Evolutionary conservation across 2,113 vertebrate genomes (phyloP).

Genomic region (Phoenicopterus ruber): DNA sequence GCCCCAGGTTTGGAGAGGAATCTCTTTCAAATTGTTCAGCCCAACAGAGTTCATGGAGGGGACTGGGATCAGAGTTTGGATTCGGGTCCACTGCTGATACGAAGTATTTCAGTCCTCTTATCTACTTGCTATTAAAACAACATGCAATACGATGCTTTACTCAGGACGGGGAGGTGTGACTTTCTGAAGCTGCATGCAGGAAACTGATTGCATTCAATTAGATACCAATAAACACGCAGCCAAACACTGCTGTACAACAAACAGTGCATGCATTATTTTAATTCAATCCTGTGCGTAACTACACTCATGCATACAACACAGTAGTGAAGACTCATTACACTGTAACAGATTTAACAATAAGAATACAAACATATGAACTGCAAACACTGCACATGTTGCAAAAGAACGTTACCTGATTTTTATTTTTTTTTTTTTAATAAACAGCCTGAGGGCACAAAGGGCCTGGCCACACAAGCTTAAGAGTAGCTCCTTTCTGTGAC

Average conservation of each 20-base stretch:
- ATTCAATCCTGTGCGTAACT: background rate
- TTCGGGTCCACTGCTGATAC: background rate
- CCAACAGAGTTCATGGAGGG: background rate
- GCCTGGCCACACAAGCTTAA: background rate
- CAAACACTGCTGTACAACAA: background rate
- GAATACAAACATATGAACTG: background rate
- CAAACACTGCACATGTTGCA: background rate
- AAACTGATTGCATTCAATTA: background rate
- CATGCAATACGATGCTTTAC: background rate
- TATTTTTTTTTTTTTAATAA: background rate
- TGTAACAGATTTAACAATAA: background rate
- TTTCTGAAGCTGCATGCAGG: background rate
- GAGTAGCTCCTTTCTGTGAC: background rate
- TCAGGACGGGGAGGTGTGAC: fast-evolving
- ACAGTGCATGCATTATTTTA: background rate
- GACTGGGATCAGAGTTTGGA: background rate
- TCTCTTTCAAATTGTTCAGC: background rate
- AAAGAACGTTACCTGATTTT: constrained; percentile 50
- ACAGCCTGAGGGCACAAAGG: background rate
- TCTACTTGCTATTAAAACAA: background rate
- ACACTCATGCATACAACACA: background rate
- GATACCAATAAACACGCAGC: background rate
- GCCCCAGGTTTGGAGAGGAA: background rate
- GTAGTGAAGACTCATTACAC: background rate
- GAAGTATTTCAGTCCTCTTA: background rate